phyloP scores from a whole-genome alignment of 1,140 invertebrate genomes.

The Rhysida immarginata region DNA sequence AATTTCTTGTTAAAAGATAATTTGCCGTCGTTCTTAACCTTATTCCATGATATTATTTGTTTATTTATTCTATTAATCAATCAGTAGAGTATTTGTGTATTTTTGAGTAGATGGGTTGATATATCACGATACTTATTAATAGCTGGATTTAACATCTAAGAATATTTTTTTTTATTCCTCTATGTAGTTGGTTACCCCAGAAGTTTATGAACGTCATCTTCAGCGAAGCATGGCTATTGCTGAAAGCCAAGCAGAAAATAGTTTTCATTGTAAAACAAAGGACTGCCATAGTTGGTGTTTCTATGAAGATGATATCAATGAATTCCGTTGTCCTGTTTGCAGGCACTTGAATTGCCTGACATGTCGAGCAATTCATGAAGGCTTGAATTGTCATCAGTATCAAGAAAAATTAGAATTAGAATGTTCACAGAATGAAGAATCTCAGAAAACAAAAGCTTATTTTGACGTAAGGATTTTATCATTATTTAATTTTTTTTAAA shows the following conservation, averaged over 20 bases:
- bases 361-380: conserved; percentile 75
- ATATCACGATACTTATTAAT: too few relatives aligned
- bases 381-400: conserved; percentile 68
- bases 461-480: conserved; percentile 37
- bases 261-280: conserved; percentile 79
- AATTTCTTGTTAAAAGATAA: too few relatives aligned
- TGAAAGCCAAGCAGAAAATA: conserved; percentile 62
- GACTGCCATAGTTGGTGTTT: conserved; percentile 83
- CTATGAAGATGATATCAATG: conserved; percentile 72
- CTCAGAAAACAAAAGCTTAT: conserved; percentile 56
- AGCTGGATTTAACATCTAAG: too few relatives aligned
- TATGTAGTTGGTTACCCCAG: conserved; percentile 44
- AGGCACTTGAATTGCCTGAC: conserved; percentile 65
- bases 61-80: too few relatives aligned
- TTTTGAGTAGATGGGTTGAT: too few relatives aligned
- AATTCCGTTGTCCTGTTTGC: conserved; percentile 74
- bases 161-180: too few relatives aligned
- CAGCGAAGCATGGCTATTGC: conserved; percentile 64
- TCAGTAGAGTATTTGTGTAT: too few relatives aligned
- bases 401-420: conserved; percentile 55
- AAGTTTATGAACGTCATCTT: conserved; percentile 62
- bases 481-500: background rate
- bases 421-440: conserved; percentile 42
- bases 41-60: too few relatives aligned
- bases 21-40: too few relatives aligned